Conservation (phyloP, 2,797 vertebrate species). For the Sebastes oblongus region DNA sequence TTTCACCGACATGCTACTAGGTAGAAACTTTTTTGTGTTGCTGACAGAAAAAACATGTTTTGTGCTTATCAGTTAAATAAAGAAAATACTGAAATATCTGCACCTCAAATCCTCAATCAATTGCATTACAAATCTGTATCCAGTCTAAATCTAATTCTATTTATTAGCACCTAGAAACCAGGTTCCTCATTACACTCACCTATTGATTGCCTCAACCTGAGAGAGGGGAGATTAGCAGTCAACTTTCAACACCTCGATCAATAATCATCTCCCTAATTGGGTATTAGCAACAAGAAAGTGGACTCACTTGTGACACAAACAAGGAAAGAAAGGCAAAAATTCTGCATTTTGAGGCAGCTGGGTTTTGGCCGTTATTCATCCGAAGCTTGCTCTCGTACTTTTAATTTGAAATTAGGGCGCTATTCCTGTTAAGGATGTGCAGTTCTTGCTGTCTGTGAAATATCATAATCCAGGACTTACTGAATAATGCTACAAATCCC, state of each 20-base stretch:
- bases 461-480: constrained; percentile 49
- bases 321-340: constrained; percentile 61
- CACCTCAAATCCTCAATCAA: neutral
- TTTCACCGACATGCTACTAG: neutral
- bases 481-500: constrained; percentile 49
- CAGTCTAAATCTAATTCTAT: constrained; percentile 58
- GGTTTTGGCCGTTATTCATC: constrained; percentile 47
- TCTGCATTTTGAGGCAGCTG: constrained; percentile 6
- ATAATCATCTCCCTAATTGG: constrained; percentile 86
- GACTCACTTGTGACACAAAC: constrained; percentile 71
- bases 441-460: constrained; percentile 26
- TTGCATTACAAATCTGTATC: constrained; percentile 63
- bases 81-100: constrained; percentile 6
- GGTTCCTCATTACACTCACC: constrained; percentile 75
- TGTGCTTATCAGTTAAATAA: constrained; percentile 2
- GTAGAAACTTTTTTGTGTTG: neutral
- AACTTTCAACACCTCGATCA: constrained; percentile 81
- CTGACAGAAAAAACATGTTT: neutral
- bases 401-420: constrained; percentile 49
- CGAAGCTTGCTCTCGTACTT: constrained; percentile 28
- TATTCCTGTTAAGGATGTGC: constrained; percentile 20
- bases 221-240: constrained; percentile 80
- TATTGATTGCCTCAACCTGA: constrained; percentile 71
- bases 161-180: constrained; percentile 65
- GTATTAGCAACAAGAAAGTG: constrained; percentile 79